Conservation (phyloP, 2,113 vertebrate species). For the Erpornis zantholeuca region DNA sequence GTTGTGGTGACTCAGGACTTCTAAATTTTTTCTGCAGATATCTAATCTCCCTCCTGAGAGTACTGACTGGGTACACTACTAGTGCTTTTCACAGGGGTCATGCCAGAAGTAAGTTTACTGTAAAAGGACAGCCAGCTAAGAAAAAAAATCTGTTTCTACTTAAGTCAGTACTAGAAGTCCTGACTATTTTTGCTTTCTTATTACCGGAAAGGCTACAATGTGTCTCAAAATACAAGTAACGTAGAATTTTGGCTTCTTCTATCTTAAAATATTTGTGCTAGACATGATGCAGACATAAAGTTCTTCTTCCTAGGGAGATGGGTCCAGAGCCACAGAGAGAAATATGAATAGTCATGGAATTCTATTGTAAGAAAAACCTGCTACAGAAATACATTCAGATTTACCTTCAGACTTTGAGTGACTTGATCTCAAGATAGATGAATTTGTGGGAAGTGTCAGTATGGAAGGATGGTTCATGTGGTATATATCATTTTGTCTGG, state of each 20-base stretch:
- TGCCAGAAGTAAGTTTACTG: background rate
- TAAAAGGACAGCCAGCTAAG: background rate
- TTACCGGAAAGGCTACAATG: background rate
- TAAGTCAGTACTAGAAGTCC: background rate
- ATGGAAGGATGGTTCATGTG: background rate
- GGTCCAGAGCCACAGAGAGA: background rate
- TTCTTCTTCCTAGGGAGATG: background rate
- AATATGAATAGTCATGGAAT: background rate
- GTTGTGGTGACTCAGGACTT: background rate
- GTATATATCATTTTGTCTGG: background rate
- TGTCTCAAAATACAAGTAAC: background rate
- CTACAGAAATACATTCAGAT: background rate
- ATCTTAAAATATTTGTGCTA: background rate
- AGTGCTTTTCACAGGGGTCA: background rate
- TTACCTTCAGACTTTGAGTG: background rate
- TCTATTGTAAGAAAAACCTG: background rate
- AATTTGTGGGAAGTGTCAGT: background rate
- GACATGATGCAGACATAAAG: background rate
- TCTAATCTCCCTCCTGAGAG: background rate
- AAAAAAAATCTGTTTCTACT: background rate
- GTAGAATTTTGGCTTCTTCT: background rate
- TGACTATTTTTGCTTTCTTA: background rate
- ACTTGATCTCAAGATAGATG: background rate
- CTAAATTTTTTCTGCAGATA: background rate
- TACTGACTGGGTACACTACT: background rate